phyloP scores from a whole-genome alignment of 2,888 invertebrate genomes.

The Leptopilina syphax region DNA sequence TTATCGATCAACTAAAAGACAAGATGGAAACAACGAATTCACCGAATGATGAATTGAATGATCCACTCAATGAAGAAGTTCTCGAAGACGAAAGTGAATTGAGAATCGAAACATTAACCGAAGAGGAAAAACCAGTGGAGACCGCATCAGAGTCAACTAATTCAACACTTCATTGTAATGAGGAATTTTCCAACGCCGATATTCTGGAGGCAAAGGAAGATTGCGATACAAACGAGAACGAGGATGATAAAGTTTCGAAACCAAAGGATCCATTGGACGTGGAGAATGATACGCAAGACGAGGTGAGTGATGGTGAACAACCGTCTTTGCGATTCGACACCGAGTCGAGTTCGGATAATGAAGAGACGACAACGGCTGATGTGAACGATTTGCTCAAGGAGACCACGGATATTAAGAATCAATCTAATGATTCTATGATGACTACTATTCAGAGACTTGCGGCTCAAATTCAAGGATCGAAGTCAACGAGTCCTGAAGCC shows the following conservation, averaged over 20 bases:
- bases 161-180: background rate
- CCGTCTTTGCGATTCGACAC: conserved; percentile 61
- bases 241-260: conserved; percentile 48
- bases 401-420: conserved; percentile 63
- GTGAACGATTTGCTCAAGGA: conserved; percentile 69
- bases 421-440: conserved; percentile 68
- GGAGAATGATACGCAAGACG: conserved; percentile 48
- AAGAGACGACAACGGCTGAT: conserved; percentile 60
- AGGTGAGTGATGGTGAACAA: conserved; percentile 65
- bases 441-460: conserved; percentile 74
- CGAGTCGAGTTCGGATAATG: conserved; percentile 69
- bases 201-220: conserved; percentile 29
- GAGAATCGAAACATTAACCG: background rate
- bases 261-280: conserved; percentile 63
- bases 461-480: conserved; percentile 70
- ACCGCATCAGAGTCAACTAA: conserved; percentile 31
- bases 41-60: background rate
- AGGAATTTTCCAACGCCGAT: conserved; percentile 9
- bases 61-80: too few relatives aligned
- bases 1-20: conserved; percentile 71
- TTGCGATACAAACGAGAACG: background rate
- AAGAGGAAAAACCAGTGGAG: conserved; percentile 17
- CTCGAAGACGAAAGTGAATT: background rate
- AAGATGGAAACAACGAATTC: conserved; percentile 68
- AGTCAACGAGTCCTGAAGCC: conserved; percentile 32